These are phyloP conservation scores for Dolichomitus sp. DNA, from an alignment of 2,888 invertebrate genomes.

Conservation along the genomic window DNA sequence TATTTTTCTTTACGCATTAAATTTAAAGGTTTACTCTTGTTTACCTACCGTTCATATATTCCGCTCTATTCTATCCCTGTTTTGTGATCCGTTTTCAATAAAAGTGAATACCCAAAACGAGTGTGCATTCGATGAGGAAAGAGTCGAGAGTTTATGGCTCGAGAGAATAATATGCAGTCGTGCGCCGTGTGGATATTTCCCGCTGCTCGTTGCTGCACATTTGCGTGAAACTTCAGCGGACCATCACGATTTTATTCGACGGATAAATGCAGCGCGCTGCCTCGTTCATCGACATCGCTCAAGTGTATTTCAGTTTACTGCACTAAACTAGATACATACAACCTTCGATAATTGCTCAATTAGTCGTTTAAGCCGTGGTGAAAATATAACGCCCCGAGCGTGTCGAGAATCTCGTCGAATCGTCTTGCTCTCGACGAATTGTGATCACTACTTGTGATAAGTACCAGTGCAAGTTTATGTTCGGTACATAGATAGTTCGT, in stretches of 20 bases:
- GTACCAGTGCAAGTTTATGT: constrained; percentile 31
- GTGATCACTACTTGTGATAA: constrained; percentile 49
- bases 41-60: not conserved
- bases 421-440: constrained; percentile 24
- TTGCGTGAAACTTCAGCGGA: constrained; percentile 9
- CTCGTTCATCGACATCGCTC: not conserved
- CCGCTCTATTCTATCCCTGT: not conserved
- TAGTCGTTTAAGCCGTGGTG: constrained; percentile 67
- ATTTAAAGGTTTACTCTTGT: not conserved
- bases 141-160: not conserved
- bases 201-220: constrained; percentile 9
- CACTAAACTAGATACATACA: constrained; percentile 20
- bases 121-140: constrained; percentile 22
- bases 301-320: not conserved
- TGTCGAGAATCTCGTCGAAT: not conserved
- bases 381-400: not conserved
- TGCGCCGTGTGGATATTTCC: constrained; percentile 18
- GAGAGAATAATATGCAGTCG: constrained; percentile 26
- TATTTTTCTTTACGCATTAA: not conserved
- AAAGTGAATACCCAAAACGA: constrained; percentile 32
- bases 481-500: constrained; percentile 14
- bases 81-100: not conserved
- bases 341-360: constrained; percentile 74
- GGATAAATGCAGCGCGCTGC: not conserved
- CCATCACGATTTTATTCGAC: constrained; percentile 9